Base-by-base conservation (phyloP, 1,140 invertebrate genomes). In the Trichonephila clavipes region DNA sequence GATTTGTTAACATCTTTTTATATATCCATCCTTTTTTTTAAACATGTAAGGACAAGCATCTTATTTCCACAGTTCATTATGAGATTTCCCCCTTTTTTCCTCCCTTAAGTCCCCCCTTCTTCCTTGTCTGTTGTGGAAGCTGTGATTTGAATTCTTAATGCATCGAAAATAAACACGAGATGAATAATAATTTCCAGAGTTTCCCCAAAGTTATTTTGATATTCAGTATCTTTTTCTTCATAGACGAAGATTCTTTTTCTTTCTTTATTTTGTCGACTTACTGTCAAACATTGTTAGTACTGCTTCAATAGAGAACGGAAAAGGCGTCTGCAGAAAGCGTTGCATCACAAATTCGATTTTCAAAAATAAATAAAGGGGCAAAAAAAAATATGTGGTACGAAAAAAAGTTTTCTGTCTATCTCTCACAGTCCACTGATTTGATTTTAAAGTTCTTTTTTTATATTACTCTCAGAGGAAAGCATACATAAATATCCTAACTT, bases 201-300 rank as follows among this genome's bases (percentile, higher is more conserved):
- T 72, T 77, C 72, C 72, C 72, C 28, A 34, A 77, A 77, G 72
- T 34, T 77, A 77, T 77, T 77, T 77, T 77, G 72, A 77, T 77
- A 40, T 18, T 77, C 72, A 34, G 34, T 77, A 34, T 77, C 72
- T 77, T 77, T 77, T 77, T 77, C 18, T 77, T 34, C n/a, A 24
- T 28, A 69, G 66, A 69, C 64, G 10, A 10, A 66, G 24, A 10
- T 24, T 28, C 1, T 69, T 69, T 5, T 69, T 24, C 10, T 69
- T 69, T 28, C 7, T 77, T 77, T 40, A 77, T 77, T 77, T 77
- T 77, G 28, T 77, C 72, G 28, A 16, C 14, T 40, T 28, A 34
- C 72, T 77, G 72, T 77, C 72, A 77, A 77, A 77, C 16, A 6
- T 77, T 77, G 72, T 77, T 77, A 77, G 72, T 40, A 1, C 28